A percentile compares a stretch with the other conserved stretches of the same genome.
Evolutionary conservation across 2,113 vertebrate species (phyloP).

Genomic region (Python bivittatus): DNA sequence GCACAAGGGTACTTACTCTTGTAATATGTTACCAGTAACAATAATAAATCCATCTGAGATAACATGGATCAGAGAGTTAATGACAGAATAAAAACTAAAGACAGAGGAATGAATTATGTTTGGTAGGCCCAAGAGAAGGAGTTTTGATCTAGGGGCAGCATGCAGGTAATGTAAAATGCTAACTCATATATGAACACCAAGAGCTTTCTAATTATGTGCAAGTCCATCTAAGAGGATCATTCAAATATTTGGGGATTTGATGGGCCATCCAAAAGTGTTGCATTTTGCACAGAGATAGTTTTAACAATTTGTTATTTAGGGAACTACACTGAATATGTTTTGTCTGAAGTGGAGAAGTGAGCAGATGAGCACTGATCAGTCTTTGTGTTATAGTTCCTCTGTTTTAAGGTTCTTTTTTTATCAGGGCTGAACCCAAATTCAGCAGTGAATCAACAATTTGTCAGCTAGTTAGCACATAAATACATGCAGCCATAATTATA

Average conservation of each 20-base stretch:
- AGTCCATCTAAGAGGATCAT: not conserved
- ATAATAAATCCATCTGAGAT: not conserved
- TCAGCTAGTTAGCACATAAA: too few relatives aligned
- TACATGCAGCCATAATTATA: too few relatives aligned
- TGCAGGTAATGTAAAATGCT: not conserved
- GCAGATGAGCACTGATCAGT: not conserved
- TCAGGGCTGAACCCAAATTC: not conserved
- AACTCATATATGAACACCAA: not conserved
- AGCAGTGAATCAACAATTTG: not conserved
- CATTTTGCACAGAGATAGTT: not conserved
- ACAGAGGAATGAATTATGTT: not conserved
- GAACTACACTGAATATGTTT: not conserved
- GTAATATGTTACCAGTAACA: too few relatives aligned
- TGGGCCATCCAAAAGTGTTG: not conserved
- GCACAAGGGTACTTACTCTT: too few relatives aligned
- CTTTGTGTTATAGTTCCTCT: too few relatives aligned
- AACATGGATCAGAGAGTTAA: not conserved
- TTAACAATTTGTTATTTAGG: not conserved
- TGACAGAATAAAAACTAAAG: not conserved
- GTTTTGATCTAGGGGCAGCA: not conserved
- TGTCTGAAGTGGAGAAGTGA: not conserved
- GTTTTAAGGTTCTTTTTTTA: not conserved
- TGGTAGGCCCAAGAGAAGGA: too few relatives aligned
- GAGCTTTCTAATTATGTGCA: not conserved
- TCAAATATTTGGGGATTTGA: not conserved